A percentile compares a stretch with the other conserved stretches of the same genome.
Conservation (phyloP, 2,797 vertebrate species). For the Smutsia gigantea region DNA sequence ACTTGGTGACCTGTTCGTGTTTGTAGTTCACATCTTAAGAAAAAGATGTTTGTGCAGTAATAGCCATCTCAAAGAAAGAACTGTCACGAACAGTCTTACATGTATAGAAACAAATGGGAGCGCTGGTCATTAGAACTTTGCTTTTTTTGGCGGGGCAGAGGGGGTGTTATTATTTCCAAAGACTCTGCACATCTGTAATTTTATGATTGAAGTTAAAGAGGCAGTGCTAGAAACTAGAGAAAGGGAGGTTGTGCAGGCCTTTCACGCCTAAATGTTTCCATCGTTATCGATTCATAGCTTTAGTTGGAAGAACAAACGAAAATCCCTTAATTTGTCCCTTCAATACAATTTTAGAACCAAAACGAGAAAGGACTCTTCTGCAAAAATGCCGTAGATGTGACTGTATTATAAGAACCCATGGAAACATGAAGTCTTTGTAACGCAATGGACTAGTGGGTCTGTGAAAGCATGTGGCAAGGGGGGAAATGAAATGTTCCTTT, state of each 20-base stretch:
- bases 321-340: conserved; percentile 25
- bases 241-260: background rate
- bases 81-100: background rate
- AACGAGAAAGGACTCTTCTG: background rate
- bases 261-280: conserved; percentile 37
- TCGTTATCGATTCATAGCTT: conserved; percentile 38
- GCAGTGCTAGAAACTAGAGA: conserved; percentile 4
- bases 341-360: conserved; percentile 42
- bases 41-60: conserved; percentile 20
- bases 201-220: conserved; percentile 30
- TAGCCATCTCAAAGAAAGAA: background rate
- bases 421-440: conserved; percentile 16
- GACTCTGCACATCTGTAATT: background rate
- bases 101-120: background rate
- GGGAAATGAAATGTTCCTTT: background rate
- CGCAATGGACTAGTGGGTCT: background rate
- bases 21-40: conserved; percentile 21
- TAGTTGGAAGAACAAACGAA: conserved; percentile 15
- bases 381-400: background rate
- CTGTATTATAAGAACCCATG: background rate
- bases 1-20: background rate
- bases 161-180: conserved; percentile 11
- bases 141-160: background rate
- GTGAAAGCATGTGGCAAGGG: background rate
- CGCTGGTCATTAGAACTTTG: conserved; percentile 15